Conservation (phyloP, 2,113 vertebrate genomes). For the Paradisaea rubra region DNA sequence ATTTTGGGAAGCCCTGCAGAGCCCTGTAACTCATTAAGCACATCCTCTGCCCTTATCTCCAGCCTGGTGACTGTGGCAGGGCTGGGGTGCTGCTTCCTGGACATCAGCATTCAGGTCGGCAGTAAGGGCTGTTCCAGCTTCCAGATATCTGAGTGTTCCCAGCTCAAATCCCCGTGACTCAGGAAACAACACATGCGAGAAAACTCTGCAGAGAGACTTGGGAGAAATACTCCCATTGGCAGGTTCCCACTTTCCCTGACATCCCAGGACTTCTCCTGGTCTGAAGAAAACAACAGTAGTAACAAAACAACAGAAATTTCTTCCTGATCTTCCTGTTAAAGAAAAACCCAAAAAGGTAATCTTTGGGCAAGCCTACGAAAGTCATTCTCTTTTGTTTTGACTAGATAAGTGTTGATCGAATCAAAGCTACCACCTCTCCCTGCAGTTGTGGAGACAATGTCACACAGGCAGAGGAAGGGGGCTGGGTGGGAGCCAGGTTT, state of each 20-base stretch:
- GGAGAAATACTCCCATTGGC: constrained; percentile 3
- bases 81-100: background rate
- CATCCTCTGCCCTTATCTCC: background rate
- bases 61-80: background rate
- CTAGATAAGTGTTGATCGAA: background rate
- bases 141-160: background rate
- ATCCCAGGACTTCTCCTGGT: background rate
- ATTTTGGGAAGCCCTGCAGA: background rate
- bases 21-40: background rate
- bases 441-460: background rate
- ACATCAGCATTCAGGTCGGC: background rate
- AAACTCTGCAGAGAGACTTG: background rate
- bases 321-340: background rate
- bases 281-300: background rate
- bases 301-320: background rate
- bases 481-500: background rate
- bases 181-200: background rate
- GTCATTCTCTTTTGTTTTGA: background rate
- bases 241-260: background rate
- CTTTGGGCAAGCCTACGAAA: background rate
- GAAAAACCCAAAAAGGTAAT: background rate
- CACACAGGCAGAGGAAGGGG: background rate
- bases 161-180: constrained; percentile 6
- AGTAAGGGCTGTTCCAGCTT: background rate
- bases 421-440: background rate